phyloP scores from a whole-genome alignment of 2,113 vertebrate genomes.

The Thamnophis sirtalis region DNA sequence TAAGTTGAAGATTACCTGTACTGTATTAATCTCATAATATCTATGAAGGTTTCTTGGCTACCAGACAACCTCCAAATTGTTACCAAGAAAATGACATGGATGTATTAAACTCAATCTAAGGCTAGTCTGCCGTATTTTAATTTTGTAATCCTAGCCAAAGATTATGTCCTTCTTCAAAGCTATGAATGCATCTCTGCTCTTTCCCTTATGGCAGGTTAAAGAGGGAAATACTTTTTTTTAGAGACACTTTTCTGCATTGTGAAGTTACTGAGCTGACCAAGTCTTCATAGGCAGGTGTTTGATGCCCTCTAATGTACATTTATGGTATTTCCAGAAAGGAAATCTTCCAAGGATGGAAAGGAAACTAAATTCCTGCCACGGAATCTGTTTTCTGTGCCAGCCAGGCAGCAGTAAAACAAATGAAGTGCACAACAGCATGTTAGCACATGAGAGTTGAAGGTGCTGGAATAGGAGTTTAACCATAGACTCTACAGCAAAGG shows the following conservation, averaged over 20 bases:
- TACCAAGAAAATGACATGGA: neutral
- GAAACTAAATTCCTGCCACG: neutral
- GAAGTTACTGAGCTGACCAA: too few species aligned
- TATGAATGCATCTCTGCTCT: neutral
- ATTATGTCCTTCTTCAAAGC: neutral
- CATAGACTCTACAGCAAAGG: neutral
- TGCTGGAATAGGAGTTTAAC: neutral
- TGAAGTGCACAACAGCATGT: too few species aligned
- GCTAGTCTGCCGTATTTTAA: neutral
- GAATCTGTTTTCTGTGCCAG: neutral
- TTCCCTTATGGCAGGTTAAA: neutral
- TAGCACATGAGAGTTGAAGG: neutral
- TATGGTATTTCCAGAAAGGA: neutral
- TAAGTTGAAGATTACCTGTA: neutral
- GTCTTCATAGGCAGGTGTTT: neutral
- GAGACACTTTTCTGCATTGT: neutral
- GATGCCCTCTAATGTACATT: constrained; percentile 18
- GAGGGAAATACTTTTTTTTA: neutral
- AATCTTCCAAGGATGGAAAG: neutral
- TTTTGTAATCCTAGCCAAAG: neutral
- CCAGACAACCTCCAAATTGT: neutral
- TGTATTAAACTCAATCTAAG: neutral
- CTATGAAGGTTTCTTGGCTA: neutral
- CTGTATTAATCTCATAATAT: neutral
- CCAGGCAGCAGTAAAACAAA: neutral